Conservation (phyloP, 2,113 vertebrate genomes). For the Saimiri boliviensis region DNA sequence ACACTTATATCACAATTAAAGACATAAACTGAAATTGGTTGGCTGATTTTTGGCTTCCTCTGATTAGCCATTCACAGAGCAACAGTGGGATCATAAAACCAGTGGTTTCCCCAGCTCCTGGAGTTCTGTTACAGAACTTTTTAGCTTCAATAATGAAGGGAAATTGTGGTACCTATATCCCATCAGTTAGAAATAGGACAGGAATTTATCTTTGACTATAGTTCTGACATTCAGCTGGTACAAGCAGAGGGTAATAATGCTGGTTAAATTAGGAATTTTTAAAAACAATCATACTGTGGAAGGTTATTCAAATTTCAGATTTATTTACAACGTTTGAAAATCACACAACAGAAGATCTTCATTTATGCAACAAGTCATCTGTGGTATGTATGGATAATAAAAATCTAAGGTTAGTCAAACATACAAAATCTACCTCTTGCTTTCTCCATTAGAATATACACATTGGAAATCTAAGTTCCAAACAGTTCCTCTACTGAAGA, state of each 20-base stretch:
- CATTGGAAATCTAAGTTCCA: constrained; percentile 6
- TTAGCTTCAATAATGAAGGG: not conserved
- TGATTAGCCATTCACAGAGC: not conserved
- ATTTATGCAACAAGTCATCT: not conserved
- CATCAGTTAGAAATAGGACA: not conserved
- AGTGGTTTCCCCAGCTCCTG: not conserved
- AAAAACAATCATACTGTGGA: not conserved
- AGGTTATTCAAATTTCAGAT: constrained; percentile 13
- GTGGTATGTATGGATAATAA: not conserved
- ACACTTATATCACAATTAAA: not conserved
- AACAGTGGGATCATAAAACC: not conserved
- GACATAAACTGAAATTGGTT: not conserved
- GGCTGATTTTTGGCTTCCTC: not conserved
- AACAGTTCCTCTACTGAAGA: not conserved
- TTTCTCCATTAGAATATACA: not conserved
- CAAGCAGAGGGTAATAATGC: not conserved
- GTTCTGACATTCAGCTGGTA: not conserved
- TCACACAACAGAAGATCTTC: not conserved
- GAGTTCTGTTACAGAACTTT: not conserved
- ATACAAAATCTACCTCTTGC: not conserved
- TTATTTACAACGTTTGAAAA: constrained; percentile 41
- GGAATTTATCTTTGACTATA: not conserved
- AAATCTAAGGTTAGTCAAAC: constrained; percentile 23
- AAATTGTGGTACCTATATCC: not conserved
- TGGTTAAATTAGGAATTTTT: constrained; percentile 7